Evolutionary conservation across 2,888 invertebrate species (phyloP).

Genomic region (Mythimna pallens): DNA sequence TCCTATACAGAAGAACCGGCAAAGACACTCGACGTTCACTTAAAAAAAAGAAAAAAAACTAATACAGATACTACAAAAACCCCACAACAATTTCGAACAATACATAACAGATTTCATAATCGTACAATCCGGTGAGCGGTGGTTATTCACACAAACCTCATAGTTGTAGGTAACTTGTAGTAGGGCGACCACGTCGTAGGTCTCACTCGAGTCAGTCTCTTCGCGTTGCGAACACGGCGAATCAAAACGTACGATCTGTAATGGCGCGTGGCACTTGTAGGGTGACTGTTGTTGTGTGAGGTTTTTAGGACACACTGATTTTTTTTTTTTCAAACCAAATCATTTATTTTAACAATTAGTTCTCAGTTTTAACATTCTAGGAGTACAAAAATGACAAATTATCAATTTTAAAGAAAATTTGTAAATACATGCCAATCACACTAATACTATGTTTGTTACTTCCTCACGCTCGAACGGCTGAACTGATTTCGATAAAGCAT

Average conservation of each 20-base stretch:
- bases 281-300: conserved; percentile 16
- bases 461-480: too few relatives aligned
- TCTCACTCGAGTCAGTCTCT: conserved; percentile 63
- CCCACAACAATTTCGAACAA: conserved; percentile 30
- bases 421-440: too few relatives aligned
- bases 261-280: conserved; percentile 71
- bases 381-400: too few relatives aligned
- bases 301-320: background rate
- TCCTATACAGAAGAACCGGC: too few relatives aligned
- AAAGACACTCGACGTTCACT: too few relatives aligned
- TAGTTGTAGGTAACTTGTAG: conserved; percentile 45
- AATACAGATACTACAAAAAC: background rate
- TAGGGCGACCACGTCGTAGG: conserved; percentile 70
- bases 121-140: conserved; percentile 44
- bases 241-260: conserved; percentile 74
- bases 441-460: too few relatives aligned
- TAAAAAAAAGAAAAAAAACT: too few relatives aligned
- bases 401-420: too few relatives aligned
- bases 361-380: too few relatives aligned
- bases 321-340: background rate
- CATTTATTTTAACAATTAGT: background rate
- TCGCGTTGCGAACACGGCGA: conserved; percentile 59
- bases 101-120: conserved; percentile 60
- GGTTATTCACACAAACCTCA: conserved; percentile 55
- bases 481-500: too few relatives aligned